These are phyloP conservation scores for Paratilapia polleni DNA, from an alignment of 2,113 vertebrate genomes.

Conservation along the genomic window DNA sequence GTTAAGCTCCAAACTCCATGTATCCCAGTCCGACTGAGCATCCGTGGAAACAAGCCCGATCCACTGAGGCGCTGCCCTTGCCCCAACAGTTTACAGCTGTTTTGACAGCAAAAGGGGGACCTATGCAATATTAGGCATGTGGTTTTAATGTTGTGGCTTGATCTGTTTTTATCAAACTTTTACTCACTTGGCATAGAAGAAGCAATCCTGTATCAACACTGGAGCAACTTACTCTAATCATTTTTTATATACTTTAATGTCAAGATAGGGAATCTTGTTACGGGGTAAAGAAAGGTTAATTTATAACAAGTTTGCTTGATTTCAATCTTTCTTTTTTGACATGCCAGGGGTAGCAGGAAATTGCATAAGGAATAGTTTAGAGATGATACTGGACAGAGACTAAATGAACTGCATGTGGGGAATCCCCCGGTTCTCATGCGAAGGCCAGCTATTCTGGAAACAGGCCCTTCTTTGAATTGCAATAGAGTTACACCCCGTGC, in stretches of 20 bases:
- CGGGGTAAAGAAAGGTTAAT: neutral
- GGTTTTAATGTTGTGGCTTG: neutral
- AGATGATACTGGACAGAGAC: slow-evolving; percentile 34
- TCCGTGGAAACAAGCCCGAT: too few relatives aligned
- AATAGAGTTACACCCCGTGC: slow-evolving; percentile 16
- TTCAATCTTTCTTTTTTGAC: neutral
- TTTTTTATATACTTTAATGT: neutral
- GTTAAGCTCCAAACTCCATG: too few relatives aligned
- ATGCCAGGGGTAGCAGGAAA: slow-evolving; percentile 19
- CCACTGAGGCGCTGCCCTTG: too few relatives aligned
- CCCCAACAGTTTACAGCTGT: too few relatives aligned
- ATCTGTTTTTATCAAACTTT: neutral
- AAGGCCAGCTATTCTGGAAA: slow-evolving; percentile 71
- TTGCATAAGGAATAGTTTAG: slow-evolving; percentile 7
- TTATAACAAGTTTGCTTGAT: neutral
- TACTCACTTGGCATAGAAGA: neutral
- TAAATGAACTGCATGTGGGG: slow-evolving; percentile 39
- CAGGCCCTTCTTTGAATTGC: slow-evolving; percentile 50
- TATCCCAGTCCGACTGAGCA: too few relatives aligned
- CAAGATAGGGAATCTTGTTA: neutral
- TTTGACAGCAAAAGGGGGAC: too few relatives aligned
- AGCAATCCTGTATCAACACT: neutral
- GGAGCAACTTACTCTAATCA: neutral
- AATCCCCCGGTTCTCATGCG: slow-evolving; percentile 69
- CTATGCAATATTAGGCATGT: neutral